phyloP scores from a whole-genome alignment of 2,888 invertebrate genomes.

The Caenorhabditis wallacei region DNA sequence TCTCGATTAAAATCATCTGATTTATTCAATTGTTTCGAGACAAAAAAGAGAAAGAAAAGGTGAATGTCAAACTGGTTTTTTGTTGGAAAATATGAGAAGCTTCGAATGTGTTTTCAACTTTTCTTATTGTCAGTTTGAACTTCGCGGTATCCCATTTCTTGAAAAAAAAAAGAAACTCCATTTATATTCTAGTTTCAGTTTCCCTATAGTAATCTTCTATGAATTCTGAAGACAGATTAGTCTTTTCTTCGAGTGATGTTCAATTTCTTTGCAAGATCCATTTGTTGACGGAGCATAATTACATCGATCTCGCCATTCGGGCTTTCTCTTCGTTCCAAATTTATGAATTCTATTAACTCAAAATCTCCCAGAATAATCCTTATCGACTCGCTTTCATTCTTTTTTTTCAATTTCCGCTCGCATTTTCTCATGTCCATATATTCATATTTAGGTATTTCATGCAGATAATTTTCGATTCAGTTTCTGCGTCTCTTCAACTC shows the following conservation, averaged over 20 bases:
- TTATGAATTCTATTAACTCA: not conserved
- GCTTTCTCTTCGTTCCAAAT: too few relatives aligned
- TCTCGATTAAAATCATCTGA: constrained; percentile 28
- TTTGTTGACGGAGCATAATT: too few relatives aligned
- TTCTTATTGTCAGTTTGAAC: not conserved
- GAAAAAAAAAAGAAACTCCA: too few relatives aligned
- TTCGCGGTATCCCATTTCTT: too few relatives aligned
- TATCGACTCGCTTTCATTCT: not conserved
- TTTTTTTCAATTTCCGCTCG: not conserved
- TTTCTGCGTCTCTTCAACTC: constrained; percentile 11
- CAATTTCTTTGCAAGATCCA: too few relatives aligned
- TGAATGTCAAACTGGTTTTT: constrained; percentile 15
- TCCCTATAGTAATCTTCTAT: too few relatives aligned
- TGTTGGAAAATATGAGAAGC: not conserved
- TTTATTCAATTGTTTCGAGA: not conserved
- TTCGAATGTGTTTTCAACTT: not conserved
- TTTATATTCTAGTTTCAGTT: too few relatives aligned
- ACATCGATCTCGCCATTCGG: too few relatives aligned
- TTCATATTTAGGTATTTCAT: constrained; percentile 8
- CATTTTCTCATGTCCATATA: constrained; percentile 24
- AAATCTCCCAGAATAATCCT: not conserved
- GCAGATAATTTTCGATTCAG: constrained; percentile 4
- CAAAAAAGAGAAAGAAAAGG: constrained; percentile 16
- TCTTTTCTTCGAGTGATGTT: too few relatives aligned
- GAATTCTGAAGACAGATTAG: too few relatives aligned